phyloP scores from a whole-genome alignment of 2,797 vertebrate species.

The Hoplostethus atlanticus region DNA sequence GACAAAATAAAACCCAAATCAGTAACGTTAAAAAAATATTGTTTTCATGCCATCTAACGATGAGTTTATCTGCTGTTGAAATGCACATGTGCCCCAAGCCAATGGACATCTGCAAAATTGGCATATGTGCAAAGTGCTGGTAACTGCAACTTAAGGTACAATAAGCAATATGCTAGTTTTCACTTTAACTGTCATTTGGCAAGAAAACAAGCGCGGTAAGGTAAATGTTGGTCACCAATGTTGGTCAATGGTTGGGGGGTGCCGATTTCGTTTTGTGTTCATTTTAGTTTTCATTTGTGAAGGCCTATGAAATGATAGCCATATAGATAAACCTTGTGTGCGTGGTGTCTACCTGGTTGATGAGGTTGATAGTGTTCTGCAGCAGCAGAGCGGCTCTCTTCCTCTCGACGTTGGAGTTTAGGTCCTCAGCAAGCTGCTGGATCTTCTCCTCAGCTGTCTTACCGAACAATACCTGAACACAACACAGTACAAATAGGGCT shows the following conservation, averaged over 20 bases:
- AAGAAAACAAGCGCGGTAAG: background rate
- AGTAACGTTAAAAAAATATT: background rate
- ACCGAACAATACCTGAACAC: slow-evolving; percentile 91
- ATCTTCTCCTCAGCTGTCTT: slow-evolving; percentile 89
- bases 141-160: no score
- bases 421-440: slow-evolving; percentile 81
- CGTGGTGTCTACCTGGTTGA: slow-evolving; percentile 88
- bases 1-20: background rate
- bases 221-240: no score
- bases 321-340: background rate
- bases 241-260: no score
- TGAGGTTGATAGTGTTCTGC: slow-evolving; percentile 88
- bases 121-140: no score
- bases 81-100: no score
- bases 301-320: no score
- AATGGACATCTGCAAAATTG: no score
- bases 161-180: no score
- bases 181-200: background rate
- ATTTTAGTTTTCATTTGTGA: no score
- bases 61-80: no score
- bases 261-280: no score
- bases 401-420: slow-evolving; percentile 79
- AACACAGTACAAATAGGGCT: slow-evolving; percentile 12
- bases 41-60: no score
- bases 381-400: slow-evolving; percentile 88